Percentiles rank a stretch among this genome's conserved stretches.
These are phyloP conservation scores for Nemopilema nomurai DNA, from an alignment of 30 jellyfish, hydroid and myxozoan genomes.

Conservation along the genomic window DNA sequence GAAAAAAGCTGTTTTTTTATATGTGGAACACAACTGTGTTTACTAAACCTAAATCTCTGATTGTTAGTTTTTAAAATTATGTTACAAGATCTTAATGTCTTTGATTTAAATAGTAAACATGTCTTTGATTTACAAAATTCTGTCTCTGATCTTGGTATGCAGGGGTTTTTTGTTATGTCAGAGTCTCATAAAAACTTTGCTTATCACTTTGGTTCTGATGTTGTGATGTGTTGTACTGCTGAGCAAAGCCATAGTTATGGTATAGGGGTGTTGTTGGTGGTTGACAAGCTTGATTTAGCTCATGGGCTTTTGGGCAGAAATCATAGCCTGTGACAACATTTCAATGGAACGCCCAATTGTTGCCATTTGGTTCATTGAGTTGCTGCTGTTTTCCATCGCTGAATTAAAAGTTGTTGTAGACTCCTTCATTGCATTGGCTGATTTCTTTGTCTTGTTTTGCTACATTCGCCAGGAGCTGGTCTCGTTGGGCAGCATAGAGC, in stretches of 20 bases:
- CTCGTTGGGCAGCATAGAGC: conserved; percentile 33
- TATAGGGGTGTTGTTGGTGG: not conserved
- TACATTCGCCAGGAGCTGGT: conserved; percentile 23
- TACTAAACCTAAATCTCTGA: too few species aligned
- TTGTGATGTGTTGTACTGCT: not conserved
- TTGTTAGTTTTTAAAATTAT: too few species aligned
- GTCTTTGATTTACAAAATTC: too few species aligned
- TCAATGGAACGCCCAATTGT: conserved; percentile 3
- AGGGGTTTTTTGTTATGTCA: not conserved
- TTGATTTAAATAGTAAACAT: too few species aligned
- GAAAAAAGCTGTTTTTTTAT: too few species aligned
- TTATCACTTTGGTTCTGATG: not conserved
- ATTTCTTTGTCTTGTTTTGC: conserved; percentile 10
- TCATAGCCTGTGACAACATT: conserved; percentile 21
- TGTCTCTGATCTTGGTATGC: too few species aligned
- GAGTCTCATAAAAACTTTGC: not conserved
- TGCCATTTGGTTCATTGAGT: conserved; percentile 8
- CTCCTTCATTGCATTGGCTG: conserved; percentile 13
- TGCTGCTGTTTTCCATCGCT: conserved; percentile 12
- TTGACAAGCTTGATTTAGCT: not conserved
- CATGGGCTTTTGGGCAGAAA: not conserved
- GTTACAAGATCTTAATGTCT: too few species aligned
- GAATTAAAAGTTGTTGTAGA: not conserved
- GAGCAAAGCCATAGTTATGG: conserved; percentile 4
- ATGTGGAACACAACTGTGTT: too few species aligned